Evolutionary conservation across 2,113 vertebrate genomes (phyloP).

Genomic region (Hemibagrus wyckioides): DNA sequence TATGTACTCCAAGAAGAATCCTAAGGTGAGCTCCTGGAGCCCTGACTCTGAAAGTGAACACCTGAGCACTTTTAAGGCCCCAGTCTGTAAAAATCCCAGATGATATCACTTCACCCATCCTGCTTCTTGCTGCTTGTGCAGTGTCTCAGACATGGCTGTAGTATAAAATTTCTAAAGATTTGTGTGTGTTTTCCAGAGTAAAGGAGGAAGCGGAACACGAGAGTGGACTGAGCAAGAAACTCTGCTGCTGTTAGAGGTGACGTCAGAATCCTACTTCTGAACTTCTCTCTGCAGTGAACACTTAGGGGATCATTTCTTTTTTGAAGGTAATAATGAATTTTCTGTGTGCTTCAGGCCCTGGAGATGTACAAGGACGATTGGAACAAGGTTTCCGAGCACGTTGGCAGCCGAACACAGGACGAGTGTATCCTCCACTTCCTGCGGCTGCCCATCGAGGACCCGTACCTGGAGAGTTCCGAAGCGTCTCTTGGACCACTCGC

Average conservation of each 20-base stretch:
- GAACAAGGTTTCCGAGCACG: constrained; percentile 98
- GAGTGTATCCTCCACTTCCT: constrained; percentile 97
- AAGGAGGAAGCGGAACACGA: constrained; percentile 82
- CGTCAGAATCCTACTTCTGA: neutral
- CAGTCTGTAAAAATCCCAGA: neutral
- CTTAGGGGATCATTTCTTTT: neutral
- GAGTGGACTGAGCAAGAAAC: constrained; percentile 99
- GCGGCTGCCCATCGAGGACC: constrained; percentile 93
- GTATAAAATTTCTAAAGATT: neutral
- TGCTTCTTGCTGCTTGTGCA: no score
- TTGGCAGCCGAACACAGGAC: constrained; percentile 94
- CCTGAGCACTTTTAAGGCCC: neutral
- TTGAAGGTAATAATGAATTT: neutral
- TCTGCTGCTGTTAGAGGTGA: constrained; percentile 89
- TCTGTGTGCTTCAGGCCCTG: constrained; percentile 75
- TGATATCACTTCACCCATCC: neutral
- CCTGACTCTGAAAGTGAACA: neutral
- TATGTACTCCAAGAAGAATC: constrained; percentile 90
- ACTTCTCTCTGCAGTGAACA: neutral
- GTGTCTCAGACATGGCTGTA: neutral
- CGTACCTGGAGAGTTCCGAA: constrained; percentile 90
- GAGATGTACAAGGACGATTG: constrained; percentile 99
- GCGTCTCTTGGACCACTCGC: constrained; percentile 88
- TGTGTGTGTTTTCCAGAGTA: constrained; percentile 72
- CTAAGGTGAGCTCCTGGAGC: constrained; percentile 76